Conservation (phyloP, 2,797 vertebrate species). For the Acipenser ruthenus region DNA sequence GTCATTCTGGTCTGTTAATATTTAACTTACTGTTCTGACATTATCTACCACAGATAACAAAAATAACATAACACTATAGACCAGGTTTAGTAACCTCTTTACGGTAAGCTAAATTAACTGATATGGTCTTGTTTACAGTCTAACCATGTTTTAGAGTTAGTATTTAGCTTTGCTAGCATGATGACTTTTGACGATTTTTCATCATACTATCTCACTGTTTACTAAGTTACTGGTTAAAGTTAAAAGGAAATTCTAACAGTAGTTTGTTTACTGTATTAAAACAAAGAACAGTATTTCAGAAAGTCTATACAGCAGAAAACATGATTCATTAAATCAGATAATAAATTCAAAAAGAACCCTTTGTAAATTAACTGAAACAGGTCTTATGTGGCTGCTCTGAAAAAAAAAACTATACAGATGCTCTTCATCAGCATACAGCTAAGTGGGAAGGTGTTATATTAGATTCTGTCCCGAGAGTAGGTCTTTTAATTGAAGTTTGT, state of each 20-base stretch:
- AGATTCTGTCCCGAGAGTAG: slow-evolving; percentile 7
- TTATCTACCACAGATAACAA: too few species aligned
- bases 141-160: too few species aligned
- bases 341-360: too few species aligned
- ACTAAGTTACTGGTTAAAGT: neutral
- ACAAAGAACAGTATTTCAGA: too few species aligned
- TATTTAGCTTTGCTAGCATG: neutral
- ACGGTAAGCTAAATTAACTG: too few species aligned
- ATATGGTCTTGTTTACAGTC: too few species aligned
- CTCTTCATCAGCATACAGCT: slow-evolving; percentile 15
- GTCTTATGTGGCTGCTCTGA: slow-evolving; percentile 1
- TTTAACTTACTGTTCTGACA: slow-evolving; percentile 8
- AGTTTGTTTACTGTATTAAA: too few species aligned
- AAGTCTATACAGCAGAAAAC: too few species aligned
- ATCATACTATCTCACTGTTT: neutral
- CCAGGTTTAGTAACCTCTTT: too few species aligned
- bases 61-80: too few species aligned
- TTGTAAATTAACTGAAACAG: neutral
- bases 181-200: neutral
- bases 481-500: slow-evolving; percentile 1
- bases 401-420: slow-evolving; percentile 4
- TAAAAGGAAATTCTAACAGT: too few species aligned
- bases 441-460: slow-evolving; percentile 20
- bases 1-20: slow-evolving; percentile 6
- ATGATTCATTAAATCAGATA: too few species aligned